Conservation (phyloP, 2,888 invertebrate species). For the Marasmarcha lunaedactyla region DNA sequence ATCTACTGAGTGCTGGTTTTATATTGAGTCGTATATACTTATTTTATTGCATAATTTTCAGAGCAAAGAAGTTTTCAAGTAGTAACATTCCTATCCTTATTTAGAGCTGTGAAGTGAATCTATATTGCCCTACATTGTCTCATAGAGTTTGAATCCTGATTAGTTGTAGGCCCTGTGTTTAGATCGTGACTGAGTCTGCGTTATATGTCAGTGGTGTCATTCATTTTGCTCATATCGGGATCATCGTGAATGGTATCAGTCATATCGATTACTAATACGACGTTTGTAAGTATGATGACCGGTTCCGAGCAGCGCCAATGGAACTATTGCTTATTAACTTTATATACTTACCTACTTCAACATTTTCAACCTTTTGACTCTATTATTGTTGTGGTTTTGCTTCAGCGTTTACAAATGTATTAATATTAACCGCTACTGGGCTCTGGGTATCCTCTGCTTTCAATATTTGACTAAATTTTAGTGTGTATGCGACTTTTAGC, state of each 20-base stretch:
- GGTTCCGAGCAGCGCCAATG: constrained; percentile 42
- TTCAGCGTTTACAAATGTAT: constrained; percentile 42
- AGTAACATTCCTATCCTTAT: constrained; percentile 36
- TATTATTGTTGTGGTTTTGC: constrained; percentile 62
- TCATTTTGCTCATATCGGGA: constrained; percentile 50
- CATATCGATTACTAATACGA: constrained; percentile 34
- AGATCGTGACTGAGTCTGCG: constrained; percentile 33
- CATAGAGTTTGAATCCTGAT: constrained; percentile 42
- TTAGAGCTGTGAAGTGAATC: constrained; percentile 25
- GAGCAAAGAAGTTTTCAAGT: constrained; percentile 14
- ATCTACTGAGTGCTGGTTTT: constrained; percentile 48
- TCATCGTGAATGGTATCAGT: constrained; percentile 32
- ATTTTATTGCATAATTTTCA: constrained; percentile 20
- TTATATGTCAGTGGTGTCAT: constrained; percentile 26
- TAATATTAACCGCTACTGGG: constrained; percentile 64
- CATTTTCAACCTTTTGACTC: constrained; percentile 60
- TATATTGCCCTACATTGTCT: constrained; percentile 25
- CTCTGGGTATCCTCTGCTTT: constrained; percentile 70
- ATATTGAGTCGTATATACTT: constrained; percentile 16
- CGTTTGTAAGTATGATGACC: constrained; percentile 62
- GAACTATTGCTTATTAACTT: constrained; percentile 36
- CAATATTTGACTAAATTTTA: constrained; percentile 55
- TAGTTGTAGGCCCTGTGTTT: constrained; percentile 56
- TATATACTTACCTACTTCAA: constrained; percentile 53
- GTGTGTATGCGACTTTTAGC: constrained; percentile 68